Base-by-base conservation (phyloP, 2,888 invertebrate species). In the Ophioninae sp. region DNA sequence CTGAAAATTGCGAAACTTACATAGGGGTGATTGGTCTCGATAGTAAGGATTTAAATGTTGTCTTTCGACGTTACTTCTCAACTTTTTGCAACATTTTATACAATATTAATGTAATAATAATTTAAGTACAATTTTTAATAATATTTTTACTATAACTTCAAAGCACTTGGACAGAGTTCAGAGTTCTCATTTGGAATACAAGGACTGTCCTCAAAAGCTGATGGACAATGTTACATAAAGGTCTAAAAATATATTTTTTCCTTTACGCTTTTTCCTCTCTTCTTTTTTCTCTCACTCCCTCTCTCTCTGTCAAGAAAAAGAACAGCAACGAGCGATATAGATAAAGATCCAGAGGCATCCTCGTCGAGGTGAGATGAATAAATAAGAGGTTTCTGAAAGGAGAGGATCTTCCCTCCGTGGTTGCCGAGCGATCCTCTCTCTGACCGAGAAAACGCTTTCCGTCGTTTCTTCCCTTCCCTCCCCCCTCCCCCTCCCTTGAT, bases 381-480 rank as follows among this genome's bases (percentile, higher is more conserved):
- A 92, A 92, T 92, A 92, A 92, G 91, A 91, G 90, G 91, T 89
- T 90, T 91, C 89, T 91, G 91, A 90, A 90, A 91, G 90, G 89
- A 85, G 82, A 77, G 73, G 76, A 82, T 79, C 79, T 68, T 79
- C 88, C 88, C 89, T 88, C 89, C 86, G 83, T 85, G 89, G 89
- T 90, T 84, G 86, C 84, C 89, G 88, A 72, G 62, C 81, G 79
- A 57, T 65, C 81, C 72, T 21, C 50, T 62, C 83, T 79, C 44
- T 77, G 78, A 69, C 83, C 68, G 70, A 82, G 84, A 79, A 70
- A 30, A 41, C 39, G 21, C 73, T 79, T 72, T 59, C 74, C 70
- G 56, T 69, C 50, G 30, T 72, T 23, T 68, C 62, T 67, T 39
- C 39, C 50, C 57, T 13, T 39, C 57, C 30, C 56, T 56, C 50